Percentiles rank a stretch among this genome's conserved stretches.
Conservation (phyloP, 2,797 vertebrate genomes). For the Parotocinclus haroldoi region DNA sequence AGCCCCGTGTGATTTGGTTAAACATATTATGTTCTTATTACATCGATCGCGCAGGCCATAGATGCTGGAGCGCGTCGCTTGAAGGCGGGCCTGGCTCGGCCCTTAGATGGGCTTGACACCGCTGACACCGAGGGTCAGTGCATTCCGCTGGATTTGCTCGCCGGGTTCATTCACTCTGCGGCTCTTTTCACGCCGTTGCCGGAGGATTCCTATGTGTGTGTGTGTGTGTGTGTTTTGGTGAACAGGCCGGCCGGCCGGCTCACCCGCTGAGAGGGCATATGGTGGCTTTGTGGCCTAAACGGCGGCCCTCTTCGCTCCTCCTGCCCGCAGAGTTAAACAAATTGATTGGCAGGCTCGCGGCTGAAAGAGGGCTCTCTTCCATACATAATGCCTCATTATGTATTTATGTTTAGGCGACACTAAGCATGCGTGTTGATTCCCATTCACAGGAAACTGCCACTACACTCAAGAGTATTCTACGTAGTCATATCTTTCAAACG, state of each 20-base stretch:
- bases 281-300: conserved; percentile 71
- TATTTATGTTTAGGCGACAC: conserved; percentile 21
- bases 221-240: conserved; percentile 60
- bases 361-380: conserved; percentile 44
- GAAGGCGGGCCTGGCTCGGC: conserved; percentile 5
- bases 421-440: conserved; percentile 27
- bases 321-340: conserved; percentile 75
- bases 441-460: conserved; percentile 13
- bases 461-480: neutral
- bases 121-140: conserved; percentile 55
- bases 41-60: conserved; percentile 1
- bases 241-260: conserved; percentile 60
- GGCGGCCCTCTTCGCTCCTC: conserved; percentile 68
- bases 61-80: neutral
- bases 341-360: conserved; percentile 73
- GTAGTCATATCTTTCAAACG: no score
- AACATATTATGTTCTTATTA: conserved; percentile 24
- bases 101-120: conserved; percentile 21
- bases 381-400: conserved; percentile 33
- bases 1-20: neutral
- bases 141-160: conserved; percentile 64
- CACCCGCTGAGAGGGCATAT: conserved; percentile 72
- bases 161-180: conserved; percentile 62
- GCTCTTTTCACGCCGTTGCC: conserved; percentile 69
- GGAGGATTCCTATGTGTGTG: conserved; percentile 63